Conservation (phyloP, 1,140 invertebrate species). For the Cyrtorhinus lividipennis region DNA sequence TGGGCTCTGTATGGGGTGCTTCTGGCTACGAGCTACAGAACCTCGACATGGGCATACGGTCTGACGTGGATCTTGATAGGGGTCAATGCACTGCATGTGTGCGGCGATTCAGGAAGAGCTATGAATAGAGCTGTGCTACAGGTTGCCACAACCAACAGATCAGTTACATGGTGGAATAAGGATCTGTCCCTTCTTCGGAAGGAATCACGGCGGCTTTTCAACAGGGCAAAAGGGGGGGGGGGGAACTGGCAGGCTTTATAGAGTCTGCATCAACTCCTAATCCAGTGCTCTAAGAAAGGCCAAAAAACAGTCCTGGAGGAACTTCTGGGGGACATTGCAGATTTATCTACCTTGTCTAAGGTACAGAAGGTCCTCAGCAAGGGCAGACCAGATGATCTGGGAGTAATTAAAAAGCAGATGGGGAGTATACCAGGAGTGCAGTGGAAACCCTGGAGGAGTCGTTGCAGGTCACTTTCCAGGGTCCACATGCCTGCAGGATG, state of each 20-base stretch:
- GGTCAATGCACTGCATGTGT: too few relatives aligned
- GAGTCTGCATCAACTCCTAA: not conserved
- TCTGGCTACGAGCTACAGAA: not conserved
- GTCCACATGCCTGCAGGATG: too few relatives aligned
- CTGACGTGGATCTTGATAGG: not conserved
- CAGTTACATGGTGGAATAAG: not conserved
- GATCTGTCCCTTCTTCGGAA: not conserved
- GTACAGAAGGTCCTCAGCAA: not conserved
- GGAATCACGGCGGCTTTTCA: not conserved
- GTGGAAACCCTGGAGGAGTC: not conserved
- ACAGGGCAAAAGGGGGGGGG: not conserved
- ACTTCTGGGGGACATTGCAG: not conserved
- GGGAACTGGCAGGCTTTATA: not conserved
- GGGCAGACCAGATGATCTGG: not conserved
- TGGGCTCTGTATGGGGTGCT: not conserved
- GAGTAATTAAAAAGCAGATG: not conserved
- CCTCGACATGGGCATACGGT: not conserved
- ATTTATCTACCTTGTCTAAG: not conserved
- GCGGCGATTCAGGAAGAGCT: not conserved
- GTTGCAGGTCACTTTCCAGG: not conserved
- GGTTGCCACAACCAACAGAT: not conserved
- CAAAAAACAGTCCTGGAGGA: constrained; percentile 1
- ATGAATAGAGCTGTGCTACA: not conserved
- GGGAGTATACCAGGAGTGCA: not conserved
- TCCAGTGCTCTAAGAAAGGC: not conserved